These are phyloP conservation scores for Chitala chitala DNA, from an alignment of 2,113 vertebrate species.

Conservation along the genomic window DNA sequence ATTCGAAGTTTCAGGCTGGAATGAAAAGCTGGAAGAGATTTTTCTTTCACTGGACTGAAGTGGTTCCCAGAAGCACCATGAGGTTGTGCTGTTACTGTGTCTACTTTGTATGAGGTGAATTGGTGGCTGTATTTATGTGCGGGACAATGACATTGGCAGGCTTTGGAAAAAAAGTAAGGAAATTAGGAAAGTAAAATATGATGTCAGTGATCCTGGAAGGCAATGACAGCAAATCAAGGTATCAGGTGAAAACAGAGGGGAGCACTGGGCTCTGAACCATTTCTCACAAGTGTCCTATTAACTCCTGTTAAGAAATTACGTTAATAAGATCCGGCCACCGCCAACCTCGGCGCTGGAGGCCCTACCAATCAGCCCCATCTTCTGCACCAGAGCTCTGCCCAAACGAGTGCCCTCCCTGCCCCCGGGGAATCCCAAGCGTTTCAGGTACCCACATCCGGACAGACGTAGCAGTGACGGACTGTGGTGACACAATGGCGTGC, in stretches of 20 bases:
- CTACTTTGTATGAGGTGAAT: too few relatives aligned
- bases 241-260: neutral
- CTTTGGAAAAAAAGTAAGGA: too few relatives aligned
- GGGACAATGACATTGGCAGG: too few relatives aligned
- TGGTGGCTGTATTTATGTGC: too few relatives aligned
- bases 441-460: slow-evolving; percentile 37
- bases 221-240: too few relatives aligned
- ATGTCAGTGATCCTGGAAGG: too few relatives aligned
- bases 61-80: neutral
- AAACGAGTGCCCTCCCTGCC: slow-evolving; percentile 32
- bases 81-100: neutral
- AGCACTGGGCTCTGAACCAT: slow-evolving; percentile 4
- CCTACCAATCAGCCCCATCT: slow-evolving; percentile 40
- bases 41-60: too few relatives aligned
- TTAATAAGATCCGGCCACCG: slow-evolving; percentile 37
- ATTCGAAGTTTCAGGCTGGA: too few relatives aligned
- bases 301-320: slow-evolving; percentile 41
- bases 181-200: too few relatives aligned
- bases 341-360: slow-evolving; percentile 42
- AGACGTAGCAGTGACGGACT: slow-evolving; percentile 6
- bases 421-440: slow-evolving; percentile 37
- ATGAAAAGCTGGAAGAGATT: too few relatives aligned
- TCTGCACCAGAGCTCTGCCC: slow-evolving; percentile 38
- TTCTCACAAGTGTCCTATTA: slow-evolving; percentile 33
- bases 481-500: slow-evolving; percentile 33